Percentiles rank a stretch among this genome's conserved stretches.
These are phyloP conservation scores for Meloidogyne floridensis DNA, from an alignment of 1,140 invertebrate genomes.

Conservation along the genomic window DNA sequence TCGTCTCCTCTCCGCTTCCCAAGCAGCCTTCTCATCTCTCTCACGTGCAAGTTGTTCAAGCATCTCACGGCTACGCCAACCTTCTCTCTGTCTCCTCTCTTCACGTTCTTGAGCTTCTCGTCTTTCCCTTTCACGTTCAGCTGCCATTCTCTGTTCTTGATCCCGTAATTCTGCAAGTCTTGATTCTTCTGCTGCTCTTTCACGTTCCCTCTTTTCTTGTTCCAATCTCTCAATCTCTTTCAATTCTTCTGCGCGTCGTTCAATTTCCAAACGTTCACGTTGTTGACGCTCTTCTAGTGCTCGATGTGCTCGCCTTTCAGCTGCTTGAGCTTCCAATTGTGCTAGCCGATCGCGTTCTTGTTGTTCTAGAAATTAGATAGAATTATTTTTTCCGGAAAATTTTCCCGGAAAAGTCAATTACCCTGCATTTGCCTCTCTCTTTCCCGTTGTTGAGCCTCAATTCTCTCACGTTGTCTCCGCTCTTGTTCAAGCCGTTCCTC, in stretches of 20 bases:
- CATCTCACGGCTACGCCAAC: conserved; percentile 54
- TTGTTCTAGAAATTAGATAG: conserved; percentile 34
- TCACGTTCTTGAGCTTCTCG: conserved; percentile 47
- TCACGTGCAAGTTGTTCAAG: conserved; percentile 56
- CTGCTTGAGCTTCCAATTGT: conserved; percentile 51
- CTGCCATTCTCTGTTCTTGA: conserved; percentile 52
- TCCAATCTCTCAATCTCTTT: conserved; percentile 48
- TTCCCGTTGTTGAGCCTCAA: conserved; percentile 51
- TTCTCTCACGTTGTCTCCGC: conserved; percentile 50
- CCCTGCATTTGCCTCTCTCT: conserved; percentile 31
- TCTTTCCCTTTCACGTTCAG: conserved; percentile 52
- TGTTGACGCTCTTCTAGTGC: conserved; percentile 45
- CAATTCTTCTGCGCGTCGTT: conserved; percentile 53
- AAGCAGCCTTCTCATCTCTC: conserved; percentile 57
- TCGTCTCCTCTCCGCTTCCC: conserved; percentile 53
- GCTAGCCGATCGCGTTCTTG: conserved; percentile 46
- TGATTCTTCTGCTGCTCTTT: conserved; percentile 53
- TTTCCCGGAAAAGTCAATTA: neutral
- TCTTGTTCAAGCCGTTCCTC: conserved; percentile 43
- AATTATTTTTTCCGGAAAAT: neutral
- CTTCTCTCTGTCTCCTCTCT: conserved; percentile 39
- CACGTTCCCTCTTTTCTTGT: conserved; percentile 48
- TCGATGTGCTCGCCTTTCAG: conserved; percentile 48
- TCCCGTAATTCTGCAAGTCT: conserved; percentile 56
- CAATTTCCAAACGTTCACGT: conserved; percentile 46